A percentile compares a stretch with the other conserved stretches of the same genome.
Conservation (phyloP, 2,888 invertebrate genomes). For the Galeruca laticollis region DNA sequence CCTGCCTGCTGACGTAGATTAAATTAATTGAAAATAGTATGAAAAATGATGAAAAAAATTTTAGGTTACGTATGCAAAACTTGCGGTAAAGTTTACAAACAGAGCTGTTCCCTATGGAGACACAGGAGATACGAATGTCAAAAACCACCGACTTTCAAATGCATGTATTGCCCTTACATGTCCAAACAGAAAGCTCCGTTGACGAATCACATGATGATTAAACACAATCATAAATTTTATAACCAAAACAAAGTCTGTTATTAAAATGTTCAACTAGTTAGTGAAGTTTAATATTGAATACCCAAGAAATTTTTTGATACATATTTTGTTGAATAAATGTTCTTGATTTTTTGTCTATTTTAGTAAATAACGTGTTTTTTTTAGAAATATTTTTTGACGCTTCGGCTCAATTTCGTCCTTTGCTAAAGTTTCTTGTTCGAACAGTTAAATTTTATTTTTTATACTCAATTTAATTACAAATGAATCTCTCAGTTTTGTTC, state of each 20-base stretch:
- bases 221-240: slow-evolving; percentile 35
- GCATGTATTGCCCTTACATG: slow-evolving; percentile 47
- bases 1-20: slow-evolving; percentile 7
- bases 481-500: too few species aligned
- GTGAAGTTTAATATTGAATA: too few species aligned
- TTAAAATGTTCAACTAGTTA: background rate
- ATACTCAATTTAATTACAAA: too few species aligned
- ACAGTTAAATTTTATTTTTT: too few species aligned
- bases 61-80: slow-evolving; percentile 37
- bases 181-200: slow-evolving; percentile 51
- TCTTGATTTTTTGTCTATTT: too few species aligned
- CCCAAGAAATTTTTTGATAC: too few species aligned
- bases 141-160: slow-evolving; percentile 51
- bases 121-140: slow-evolving; percentile 53
- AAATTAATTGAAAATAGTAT: background rate
- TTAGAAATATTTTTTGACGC: too few species aligned
- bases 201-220: slow-evolving; percentile 41
- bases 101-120: slow-evolving; percentile 43
- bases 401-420: too few species aligned
- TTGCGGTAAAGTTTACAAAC: slow-evolving; percentile 51
- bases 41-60: slow-evolving; percentile 10
- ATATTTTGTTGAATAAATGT: too few species aligned
- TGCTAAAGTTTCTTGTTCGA: too few species aligned
- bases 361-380: too few species aligned
- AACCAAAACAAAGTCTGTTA: background rate